Base-by-base conservation (phyloP, 1,140 invertebrate genomes). In the Drosophila tropicalis region DNA sequence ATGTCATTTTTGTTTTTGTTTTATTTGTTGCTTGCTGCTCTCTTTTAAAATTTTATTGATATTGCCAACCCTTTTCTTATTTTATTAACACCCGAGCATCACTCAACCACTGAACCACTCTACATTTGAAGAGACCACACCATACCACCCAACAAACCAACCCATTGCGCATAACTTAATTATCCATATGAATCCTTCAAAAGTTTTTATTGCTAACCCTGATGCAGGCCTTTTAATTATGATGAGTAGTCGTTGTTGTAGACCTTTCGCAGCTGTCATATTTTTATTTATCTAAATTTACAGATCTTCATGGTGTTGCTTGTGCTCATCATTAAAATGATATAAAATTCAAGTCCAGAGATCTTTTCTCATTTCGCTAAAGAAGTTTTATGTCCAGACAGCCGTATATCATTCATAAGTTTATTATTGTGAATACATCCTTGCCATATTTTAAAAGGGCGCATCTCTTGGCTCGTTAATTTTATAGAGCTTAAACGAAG, bases 171-270 rank as follows among this genome's bases (percentile, higher is more conserved):
- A 86, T 89, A 87, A 87, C 83, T 89, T 87, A 87, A 87, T 87
- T 87, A 87, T 87, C 83, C 83, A 89, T 87, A 87, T 87, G 83
- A 87, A 87, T 87, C 84, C 83, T 80, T 79, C 62, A 41, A 63
- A 67, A 67, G 65, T 62, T 83, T 81, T 86, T 83, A 86, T 76
- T 79, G 76, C 82, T n/a, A n/a, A 62, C 58, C 36, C 57, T 25
- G 34, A 57, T 41, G 62, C 62, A 60, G 64, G 76, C 79, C 58
- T 29, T 73, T 87, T 86, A 86, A 86, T 86, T 86, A 86, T 80
- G 83, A 86, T 87, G 76, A 86, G 79, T 86, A 82, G 67, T 78
- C 17, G 61, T 54, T 25, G 54, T 51, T 10, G 44, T 12, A 51
- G 44, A 51, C 44, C 39, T 76, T 72, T 64, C 60, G 64, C 83